These are phyloP conservation scores for Myrmecobius fasciatus DNA, from an alignment of 2,113 vertebrate genomes.

Conservation along the genomic window DNA sequence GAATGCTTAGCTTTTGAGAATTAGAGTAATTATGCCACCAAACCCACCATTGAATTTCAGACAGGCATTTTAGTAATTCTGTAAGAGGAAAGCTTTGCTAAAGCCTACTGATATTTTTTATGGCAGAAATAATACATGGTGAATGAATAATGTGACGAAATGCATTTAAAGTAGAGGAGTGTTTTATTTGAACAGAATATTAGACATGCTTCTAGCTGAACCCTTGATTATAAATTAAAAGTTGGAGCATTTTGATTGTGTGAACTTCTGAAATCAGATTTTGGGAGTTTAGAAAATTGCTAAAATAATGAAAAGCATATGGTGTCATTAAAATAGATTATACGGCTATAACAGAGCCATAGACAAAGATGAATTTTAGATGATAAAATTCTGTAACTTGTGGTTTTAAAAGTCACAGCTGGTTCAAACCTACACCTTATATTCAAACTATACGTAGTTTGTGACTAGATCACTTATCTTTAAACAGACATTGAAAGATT, in stretches of 20 bases:
- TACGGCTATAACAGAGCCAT: slow-evolving; percentile 36
- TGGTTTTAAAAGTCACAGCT: slow-evolving; percentile 68
- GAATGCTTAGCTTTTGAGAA: slow-evolving; percentile 59
- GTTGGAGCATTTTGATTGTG: slow-evolving; percentile 51
- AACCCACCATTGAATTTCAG: slow-evolving; percentile 59
- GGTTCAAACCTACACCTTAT: slow-evolving; percentile 65
- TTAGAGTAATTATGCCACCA: slow-evolving; percentile 64
- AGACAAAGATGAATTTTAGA: slow-evolving; percentile 41
- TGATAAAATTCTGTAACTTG: slow-evolving; percentile 37
- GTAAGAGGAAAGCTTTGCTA: slow-evolving; percentile 55
- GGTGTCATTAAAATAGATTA: slow-evolving; percentile 29
- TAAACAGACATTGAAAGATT: slow-evolving; percentile 84
- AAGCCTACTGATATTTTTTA: slow-evolving; percentile 58
- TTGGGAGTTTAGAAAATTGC: slow-evolving; percentile 28
- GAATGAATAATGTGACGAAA: slow-evolving; percentile 56
- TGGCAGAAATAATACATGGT: slow-evolving; percentile 51
- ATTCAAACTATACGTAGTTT: slow-evolving; percentile 79
- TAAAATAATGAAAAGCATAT: slow-evolving; percentile 51
- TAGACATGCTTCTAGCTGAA: slow-evolving; percentile 44
- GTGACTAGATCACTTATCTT: slow-evolving; percentile 76
- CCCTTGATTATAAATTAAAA: slow-evolving; percentile 58
- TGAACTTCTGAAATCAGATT: slow-evolving; percentile 52
- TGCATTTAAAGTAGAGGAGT: slow-evolving; percentile 24
- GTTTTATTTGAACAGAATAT: slow-evolving; percentile 63
- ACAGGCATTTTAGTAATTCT: slow-evolving; percentile 56